A percentile compares a stretch with the other conserved stretches of the same genome.
These are phyloP conservation scores for Poeciliopsis occidentalis DNA, from an alignment of 2,113 vertebrate genomes.

Conservation along the genomic window DNA sequence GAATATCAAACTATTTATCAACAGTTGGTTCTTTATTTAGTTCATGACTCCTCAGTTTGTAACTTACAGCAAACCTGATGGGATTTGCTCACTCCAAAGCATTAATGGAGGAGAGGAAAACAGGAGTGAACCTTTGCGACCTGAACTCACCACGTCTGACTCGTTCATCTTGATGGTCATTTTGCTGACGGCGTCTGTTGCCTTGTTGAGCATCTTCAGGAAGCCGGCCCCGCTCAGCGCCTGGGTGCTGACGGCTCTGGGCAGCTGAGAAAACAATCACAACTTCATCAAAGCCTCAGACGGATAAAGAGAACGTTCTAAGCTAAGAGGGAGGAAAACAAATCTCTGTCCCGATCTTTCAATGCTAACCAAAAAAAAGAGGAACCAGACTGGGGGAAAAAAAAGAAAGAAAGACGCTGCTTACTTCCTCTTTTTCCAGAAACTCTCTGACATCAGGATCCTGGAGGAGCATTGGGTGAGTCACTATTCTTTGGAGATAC, in stretches of 20 bases:
- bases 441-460: conserved; percentile 96
- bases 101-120: no score
- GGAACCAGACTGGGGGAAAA: no score
- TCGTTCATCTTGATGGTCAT: conserved; percentile 99
- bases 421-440: conserved; percentile 95
- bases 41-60: no score
- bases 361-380: no score
- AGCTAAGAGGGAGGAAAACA: neutral
- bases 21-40: no score
- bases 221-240: conserved; percentile 96
- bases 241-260: conserved; percentile 92
- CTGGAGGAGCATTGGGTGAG: conserved; percentile 92
- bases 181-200: conserved; percentile 96
- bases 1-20: no score
- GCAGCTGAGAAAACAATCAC: conserved; percentile 80
- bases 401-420: neutral
- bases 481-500: conserved; percentile 92
- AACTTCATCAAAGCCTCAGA: neutral
- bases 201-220: conserved; percentile 97
- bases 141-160: conserved; percentile 88
- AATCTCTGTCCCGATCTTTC: no score
- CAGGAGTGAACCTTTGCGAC: neutral
- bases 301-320: neutral
- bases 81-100: neutral
- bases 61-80: neutral